Conservation (phyloP, 2,888 invertebrate species). For the Drosophila atripex region DNA sequence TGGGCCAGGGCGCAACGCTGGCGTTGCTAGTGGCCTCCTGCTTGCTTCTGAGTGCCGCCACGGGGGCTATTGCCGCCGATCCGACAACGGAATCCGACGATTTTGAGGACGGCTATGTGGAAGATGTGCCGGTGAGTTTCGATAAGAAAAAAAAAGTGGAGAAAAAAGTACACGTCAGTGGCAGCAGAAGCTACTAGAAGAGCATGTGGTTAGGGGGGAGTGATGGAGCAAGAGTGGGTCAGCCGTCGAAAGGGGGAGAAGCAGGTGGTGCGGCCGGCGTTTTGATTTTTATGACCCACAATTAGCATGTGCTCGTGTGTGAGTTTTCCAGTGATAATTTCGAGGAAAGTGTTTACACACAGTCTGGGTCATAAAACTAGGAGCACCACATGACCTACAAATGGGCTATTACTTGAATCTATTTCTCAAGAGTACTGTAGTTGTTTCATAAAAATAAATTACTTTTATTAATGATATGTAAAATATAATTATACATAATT, state of each 20-base stretch:
- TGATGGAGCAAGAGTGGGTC: conserved; percentile 3
- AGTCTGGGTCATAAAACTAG: conserved; percentile 17
- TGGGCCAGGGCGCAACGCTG: conserved; percentile 53
- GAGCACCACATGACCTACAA: not conserved
- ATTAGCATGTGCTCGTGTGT: conserved; percentile 37
- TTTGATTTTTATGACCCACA: conserved; percentile 38
- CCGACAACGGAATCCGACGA: conserved; percentile 62
- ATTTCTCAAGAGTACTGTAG: not conserved
- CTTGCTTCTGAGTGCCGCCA: conserved; percentile 33
- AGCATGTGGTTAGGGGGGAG: conserved; percentile 5
- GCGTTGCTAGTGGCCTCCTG: conserved; percentile 57
- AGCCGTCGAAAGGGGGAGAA: not conserved
- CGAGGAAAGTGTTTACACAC: conserved; percentile 38
- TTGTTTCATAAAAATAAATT: no score
- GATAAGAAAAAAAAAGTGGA: conserved; percentile 4
- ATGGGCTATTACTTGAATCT: not conserved
- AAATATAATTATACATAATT: not conserved
- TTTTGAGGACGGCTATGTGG: conserved; percentile 78
- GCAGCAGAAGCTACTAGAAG: conserved; percentile 48
- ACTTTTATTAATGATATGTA: not conserved
- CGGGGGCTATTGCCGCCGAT: conserved; percentile 28
- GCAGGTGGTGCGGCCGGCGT: conserved; percentile 25
- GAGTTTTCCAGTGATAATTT: conserved; percentile 20
- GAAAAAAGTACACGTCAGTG: conserved; percentile 79
- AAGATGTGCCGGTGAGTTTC: conserved; percentile 76